These are phyloP conservation scores for Zaprionus davidi DNA, from an alignment of 1,140 invertebrate species.

Conservation along the genomic window DNA sequence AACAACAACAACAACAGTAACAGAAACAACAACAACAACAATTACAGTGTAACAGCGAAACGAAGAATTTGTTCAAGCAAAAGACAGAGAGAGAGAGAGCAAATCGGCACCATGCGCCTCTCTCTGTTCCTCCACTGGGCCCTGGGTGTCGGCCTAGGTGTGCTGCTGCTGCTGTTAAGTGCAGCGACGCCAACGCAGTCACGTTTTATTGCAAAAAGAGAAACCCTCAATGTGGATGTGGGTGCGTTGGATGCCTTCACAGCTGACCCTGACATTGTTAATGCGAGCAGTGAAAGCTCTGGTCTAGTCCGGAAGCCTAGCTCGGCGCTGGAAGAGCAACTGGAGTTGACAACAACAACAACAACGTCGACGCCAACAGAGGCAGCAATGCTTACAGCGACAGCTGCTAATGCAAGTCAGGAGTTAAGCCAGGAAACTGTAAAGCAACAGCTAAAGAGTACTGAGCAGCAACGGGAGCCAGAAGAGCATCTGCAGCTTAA, in stretches of 20 bases:
- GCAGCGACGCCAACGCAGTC: slow-evolving; percentile 50
- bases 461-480: background rate
- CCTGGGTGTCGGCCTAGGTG: slow-evolving; percentile 36
- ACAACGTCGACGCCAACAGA: background rate
- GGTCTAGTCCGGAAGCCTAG: slow-evolving; percentile 1
- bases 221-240: slow-evolving; percentile 53
- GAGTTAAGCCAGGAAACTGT: background rate
- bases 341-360: slow-evolving; percentile 1
- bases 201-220: slow-evolving; percentile 78
- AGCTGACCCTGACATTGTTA: slow-evolving; percentile 73
- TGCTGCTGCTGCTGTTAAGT: slow-evolving; percentile 44
- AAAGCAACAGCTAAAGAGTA: background rate
- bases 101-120: slow-evolving; percentile 50
- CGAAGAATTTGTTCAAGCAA: slow-evolving; percentile 49
- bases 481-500: background rate
- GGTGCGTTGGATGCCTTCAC: slow-evolving; percentile 31
- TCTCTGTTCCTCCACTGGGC: slow-evolving; percentile 25
- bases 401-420: background rate
- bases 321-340: background rate
- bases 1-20: slow-evolving; percentile 1
- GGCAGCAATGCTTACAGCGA: background rate
- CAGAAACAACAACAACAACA: slow-evolving; percentile 11
- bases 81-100: slow-evolving; percentile 9
- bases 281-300: slow-evolving; percentile 47
- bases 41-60: slow-evolving; percentile 38